These are phyloP conservation scores for Venturia canescens DNA, from an alignment of 1,140 invertebrate genomes.

Conservation along the genomic window DNA sequence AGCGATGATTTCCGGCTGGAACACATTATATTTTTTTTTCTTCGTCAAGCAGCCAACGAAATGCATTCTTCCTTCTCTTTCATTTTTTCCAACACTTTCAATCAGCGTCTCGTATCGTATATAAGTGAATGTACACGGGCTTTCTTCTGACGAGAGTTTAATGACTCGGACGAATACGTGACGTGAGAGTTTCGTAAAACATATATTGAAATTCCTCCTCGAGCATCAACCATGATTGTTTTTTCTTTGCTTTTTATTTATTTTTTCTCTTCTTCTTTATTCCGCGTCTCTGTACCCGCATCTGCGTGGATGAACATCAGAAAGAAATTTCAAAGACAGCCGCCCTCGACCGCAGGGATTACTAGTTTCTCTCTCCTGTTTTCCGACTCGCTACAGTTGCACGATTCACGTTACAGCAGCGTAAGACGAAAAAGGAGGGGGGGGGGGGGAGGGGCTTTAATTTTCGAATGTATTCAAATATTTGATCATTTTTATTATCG, in stretches of 20 bases:
- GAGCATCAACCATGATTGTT: not conserved
- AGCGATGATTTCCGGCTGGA: too few relatives aligned
- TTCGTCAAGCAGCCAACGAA: too few relatives aligned
- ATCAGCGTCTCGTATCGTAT: not conserved
- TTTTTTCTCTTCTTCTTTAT: not conserved
- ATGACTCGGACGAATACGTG: conserved; percentile 9
- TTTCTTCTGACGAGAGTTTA: conserved; percentile 13
- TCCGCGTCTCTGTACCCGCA: not conserved
- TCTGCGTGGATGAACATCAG: not conserved
- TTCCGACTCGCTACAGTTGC: not conserved
- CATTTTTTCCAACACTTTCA: conserved; percentile 8
- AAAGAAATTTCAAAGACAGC: conserved; percentile 27
- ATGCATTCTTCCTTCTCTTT: not conserved
- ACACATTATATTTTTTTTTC: too few relatives aligned
- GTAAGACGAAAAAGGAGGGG: not conserved
- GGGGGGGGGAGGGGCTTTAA: not conserved
- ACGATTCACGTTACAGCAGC: not conserved
- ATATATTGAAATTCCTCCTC: conserved; percentile 17
- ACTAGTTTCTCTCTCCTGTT: conserved; percentile 3
- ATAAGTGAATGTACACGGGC: not conserved
- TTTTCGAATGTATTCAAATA: not conserved
- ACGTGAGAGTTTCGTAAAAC: conserved; percentile 12
- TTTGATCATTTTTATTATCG: not conserved
- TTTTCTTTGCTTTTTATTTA: not conserved
- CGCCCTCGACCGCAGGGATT: conserved; percentile 28